Evolutionary conservation across 2,888 invertebrate genomes (phyloP).

Genomic region (Parapristionchus giblindavisi): DNA sequence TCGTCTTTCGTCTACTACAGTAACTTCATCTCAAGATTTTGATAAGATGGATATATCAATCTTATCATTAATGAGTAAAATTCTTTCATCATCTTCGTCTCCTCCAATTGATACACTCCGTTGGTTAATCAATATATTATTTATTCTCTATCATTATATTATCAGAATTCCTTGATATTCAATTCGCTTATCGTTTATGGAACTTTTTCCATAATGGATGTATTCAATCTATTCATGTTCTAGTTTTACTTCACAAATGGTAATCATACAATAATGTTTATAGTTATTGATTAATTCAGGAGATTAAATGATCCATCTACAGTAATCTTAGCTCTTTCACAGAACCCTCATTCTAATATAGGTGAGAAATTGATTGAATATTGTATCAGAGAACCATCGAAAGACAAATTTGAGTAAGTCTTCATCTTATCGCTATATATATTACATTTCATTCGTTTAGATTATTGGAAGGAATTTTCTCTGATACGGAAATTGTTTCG

Average conservation of each 20-base stretch:
- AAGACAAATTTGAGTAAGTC: constrained; percentile 3
- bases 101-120: constrained; percentile 12
- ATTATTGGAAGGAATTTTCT: constrained; percentile 45
- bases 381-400: constrained; percentile 3
- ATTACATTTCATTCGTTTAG: too few relatives aligned
- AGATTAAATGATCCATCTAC: too few relatives aligned
- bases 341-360: neutral
- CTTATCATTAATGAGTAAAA: neutral
- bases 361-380: neutral
- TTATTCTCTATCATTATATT: too few relatives aligned
- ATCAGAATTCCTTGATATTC: neutral
- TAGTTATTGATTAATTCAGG: neutral
- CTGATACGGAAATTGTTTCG: constrained; percentile 41
- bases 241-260: neutral
- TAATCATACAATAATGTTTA: neutral
- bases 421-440: too few relatives aligned
- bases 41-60: neutral
- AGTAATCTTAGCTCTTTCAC: constrained; percentile 4
- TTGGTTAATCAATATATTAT: neutral
- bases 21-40: neutral
- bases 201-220: neutral
- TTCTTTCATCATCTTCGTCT: neutral
- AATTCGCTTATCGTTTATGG: constrained; percentile 3
- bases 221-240: neutral
- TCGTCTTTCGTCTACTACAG: neutral